Percentiles rank a stretch among this genome's conserved stretches.
phyloP scores from a whole-genome alignment of 2,113 vertebrate genomes.

The Scalopus aquaticus region DNA sequence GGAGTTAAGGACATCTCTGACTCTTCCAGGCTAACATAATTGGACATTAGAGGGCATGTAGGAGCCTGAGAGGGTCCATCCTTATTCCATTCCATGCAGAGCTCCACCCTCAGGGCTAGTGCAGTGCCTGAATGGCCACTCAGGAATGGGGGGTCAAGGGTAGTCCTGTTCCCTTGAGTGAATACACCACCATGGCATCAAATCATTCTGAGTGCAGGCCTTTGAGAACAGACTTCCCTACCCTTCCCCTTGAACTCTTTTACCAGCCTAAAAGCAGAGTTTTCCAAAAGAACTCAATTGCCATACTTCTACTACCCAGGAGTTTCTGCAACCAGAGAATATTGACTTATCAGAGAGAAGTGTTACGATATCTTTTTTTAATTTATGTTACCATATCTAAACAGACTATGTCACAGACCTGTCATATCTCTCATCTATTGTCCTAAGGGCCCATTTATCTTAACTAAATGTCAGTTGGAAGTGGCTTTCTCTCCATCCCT shows the following conservation, averaged over 20 bases:
- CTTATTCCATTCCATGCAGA: neutral
- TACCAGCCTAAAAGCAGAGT: neutral
- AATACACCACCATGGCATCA: neutral
- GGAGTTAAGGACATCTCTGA: neutral
- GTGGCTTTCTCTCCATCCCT: neutral
- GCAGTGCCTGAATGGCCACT: neutral
- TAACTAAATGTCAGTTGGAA: neutral
- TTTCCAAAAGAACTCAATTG: neutral
- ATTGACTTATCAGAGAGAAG: neutral
- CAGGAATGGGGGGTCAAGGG: neutral
- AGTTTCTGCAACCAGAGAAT: neutral
- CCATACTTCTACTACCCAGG: neutral
- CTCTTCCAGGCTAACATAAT: neutral
- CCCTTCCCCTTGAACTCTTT: neutral
- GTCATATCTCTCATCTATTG: neutral
- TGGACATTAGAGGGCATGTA: too few relatives aligned
- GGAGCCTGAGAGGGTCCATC: neutral
- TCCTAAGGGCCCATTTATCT: neutral
- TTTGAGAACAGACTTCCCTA: neutral
- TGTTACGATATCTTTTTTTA: neutral
- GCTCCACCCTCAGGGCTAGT: neutral
- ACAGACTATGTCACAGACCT: neutral
- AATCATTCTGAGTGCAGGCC: neutral
- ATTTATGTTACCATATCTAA: neutral
- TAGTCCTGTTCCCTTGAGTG: neutral